Base-by-base conservation (phyloP, 2,888 invertebrate species). In the Pterobdella sp. region DNA sequence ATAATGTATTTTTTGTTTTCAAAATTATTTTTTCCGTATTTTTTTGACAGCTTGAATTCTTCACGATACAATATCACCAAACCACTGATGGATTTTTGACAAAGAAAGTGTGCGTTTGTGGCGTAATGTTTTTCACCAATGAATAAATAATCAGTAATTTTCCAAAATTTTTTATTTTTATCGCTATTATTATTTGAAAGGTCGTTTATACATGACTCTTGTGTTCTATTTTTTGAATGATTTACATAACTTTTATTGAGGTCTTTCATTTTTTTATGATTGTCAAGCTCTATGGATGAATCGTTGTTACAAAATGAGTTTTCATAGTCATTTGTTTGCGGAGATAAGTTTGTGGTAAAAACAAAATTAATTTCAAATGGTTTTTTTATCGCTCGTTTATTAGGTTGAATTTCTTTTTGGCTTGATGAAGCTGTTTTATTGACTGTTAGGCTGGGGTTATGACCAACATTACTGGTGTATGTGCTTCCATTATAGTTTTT, bases 91-190 rank as follows among this genome's bases (percentile, higher is more conserved):
- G 71, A 71, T 18, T 63, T 22, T 60, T 63, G 71, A 31, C 71
- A 71, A n/a, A 71, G 63, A 7, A 71, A 29, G n/a, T 71, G 71
- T 36, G 35, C 63, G 63, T 71, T 63, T 26, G 71, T 63, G 36
- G 71, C 71, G 36, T 63, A 71, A 36, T 63, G 36, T 34, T 56
- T 3, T 29, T 63, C 71, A 0, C 60, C 71, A 26, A 71, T 60
- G 71, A 52, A 71, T 32, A 71, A 56, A 36, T 63, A 60, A 2
- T 71, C 60, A 10, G 60, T 71, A 34, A 71, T 35, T 32, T 63
- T 32, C 71, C 71, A 71, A 31, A 22, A 71, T 1, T 60, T 56
- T 56, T 56, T 56, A 26, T 56, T 56, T 22, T 14, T 14, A 26
- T 56, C n/a, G n/a, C n/a, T n/a, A n/a, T n/a, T n/a, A n/a, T n/a